phyloP scores from a whole-genome alignment of 2,113 vertebrate genomes.

The Egretta garzetta region DNA sequence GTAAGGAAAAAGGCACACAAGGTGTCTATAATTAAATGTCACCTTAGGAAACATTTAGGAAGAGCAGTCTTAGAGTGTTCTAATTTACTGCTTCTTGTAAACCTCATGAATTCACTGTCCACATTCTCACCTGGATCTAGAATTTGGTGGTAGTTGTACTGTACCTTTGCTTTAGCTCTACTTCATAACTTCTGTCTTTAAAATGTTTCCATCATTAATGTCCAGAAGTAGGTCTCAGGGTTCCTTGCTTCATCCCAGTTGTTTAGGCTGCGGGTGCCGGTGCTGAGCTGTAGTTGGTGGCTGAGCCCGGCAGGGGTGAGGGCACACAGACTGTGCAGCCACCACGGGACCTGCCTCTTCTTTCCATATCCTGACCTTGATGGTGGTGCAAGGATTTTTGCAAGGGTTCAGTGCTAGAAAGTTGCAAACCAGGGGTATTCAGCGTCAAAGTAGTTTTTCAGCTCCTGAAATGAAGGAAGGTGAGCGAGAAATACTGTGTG shows the following conservation, averaged over 20 bases:
- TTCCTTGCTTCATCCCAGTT: background rate
- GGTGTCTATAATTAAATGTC: background rate
- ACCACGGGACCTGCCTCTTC: background rate
- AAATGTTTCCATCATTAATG: background rate
- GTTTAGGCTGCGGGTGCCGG: fast-evolving
- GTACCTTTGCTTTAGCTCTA: background rate
- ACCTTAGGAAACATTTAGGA: background rate
- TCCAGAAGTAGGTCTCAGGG: fast-evolving
- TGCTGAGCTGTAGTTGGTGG: background rate
- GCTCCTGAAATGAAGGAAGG: background rate
- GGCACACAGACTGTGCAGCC: background rate
- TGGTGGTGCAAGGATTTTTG: background rate
- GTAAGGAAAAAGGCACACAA: background rate
- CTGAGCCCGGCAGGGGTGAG: background rate
- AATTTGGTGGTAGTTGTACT: background rate
- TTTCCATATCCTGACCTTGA: background rate
- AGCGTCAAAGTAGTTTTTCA: fast-evolving
- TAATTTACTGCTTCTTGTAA: background rate
- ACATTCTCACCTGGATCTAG: background rate
- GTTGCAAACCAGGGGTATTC: background rate
- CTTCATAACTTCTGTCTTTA: background rate
- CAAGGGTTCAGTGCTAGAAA: background rate
- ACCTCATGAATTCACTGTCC: background rate
- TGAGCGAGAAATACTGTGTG: background rate
- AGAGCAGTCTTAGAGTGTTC: background rate